Evolutionary conservation across 2,113 vertebrate species (phyloP), one percentile per base, ranked within the genome.

Genomic region (Pyxicephalus adspersus): DNA sequence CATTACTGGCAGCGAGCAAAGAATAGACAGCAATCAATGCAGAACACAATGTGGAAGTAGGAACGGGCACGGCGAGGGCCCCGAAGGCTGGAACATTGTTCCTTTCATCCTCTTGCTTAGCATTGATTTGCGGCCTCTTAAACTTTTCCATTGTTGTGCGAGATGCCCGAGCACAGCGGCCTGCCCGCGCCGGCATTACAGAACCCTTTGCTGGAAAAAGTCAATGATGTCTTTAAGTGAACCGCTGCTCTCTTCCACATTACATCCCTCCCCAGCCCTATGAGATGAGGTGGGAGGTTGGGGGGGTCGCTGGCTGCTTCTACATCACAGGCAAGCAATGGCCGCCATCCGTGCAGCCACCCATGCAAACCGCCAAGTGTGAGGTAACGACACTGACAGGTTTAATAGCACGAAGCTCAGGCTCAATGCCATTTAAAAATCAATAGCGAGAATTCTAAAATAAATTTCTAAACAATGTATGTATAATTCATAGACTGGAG

Each of bases 381-480:
- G 51, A 51, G 38, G 22, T 70, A 70, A 70, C 51, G 66, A 70
- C 66, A 70, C 66, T 70, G 45, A 70, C 66, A 26, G 66, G 38
- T 70, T 23, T 70, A 70, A 70, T 70, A 70, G 66, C 66, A 70
- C 2, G 66, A 70, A 70, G 18, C 22, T 23, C 22, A 70, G 17
- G 38, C 9, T 70, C 31, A 38, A 66, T 66, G 64, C 64, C 64
- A 66, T 66, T 66, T 38, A 66, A 66, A 66, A 66, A 66, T 66
- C 64, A 66, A 66, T 66, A 66, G 29, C 28, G 45, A 51, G 66
- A 51, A 70, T 70, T 38, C 50, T 70, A 70, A 70, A 51, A 70
- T 70, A 51, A 70, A 50, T 51, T 70, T 70, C 66, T 57, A 52
- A 57, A 72, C 70, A 72, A 72, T 72, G 70, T 72, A 72, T 72